phyloP scores from a whole-genome alignment of 2,888 invertebrate genomes.

The Antitype chi region DNA sequence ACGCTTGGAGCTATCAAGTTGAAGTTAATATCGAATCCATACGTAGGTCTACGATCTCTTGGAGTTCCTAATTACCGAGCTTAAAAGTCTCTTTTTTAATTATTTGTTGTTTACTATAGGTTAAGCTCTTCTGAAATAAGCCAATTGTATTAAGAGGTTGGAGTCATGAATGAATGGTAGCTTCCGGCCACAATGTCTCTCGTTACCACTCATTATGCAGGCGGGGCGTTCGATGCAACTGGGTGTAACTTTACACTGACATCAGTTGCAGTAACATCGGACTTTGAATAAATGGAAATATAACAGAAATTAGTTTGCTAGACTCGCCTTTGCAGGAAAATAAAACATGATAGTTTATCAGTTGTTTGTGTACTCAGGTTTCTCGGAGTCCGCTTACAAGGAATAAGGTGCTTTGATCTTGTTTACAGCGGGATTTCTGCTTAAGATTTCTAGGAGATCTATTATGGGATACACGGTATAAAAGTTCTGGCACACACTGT shows the following conservation, averaged over 20 bases:
- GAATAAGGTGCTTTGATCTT: neutral
- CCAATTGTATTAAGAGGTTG: constrained; percentile 9
- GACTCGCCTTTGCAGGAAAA: neutral
- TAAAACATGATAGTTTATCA: neutral
- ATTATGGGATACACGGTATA: neutral
- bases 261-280: neutral
- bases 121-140: neutral
- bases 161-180: constrained; percentile 41
- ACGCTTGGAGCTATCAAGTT: no score
- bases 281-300: neutral
- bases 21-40: no score
- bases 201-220: constrained; percentile 74
- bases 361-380: neutral
- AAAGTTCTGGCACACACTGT: no score
- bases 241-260: constrained; percentile 30
- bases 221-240: constrained; percentile 9
- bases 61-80: no score
- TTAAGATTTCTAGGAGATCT: neutral
- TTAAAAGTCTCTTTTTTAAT: neutral
- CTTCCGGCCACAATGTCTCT: constrained; percentile 67
- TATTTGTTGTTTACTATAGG: neutral
- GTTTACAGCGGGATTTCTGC: neutral
- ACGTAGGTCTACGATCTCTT: no score
- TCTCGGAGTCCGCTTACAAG: neutral
- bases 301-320: no score